Conservation (phyloP, 2,797 vertebrate genomes). For the Threskiornis aethiopicus region DNA sequence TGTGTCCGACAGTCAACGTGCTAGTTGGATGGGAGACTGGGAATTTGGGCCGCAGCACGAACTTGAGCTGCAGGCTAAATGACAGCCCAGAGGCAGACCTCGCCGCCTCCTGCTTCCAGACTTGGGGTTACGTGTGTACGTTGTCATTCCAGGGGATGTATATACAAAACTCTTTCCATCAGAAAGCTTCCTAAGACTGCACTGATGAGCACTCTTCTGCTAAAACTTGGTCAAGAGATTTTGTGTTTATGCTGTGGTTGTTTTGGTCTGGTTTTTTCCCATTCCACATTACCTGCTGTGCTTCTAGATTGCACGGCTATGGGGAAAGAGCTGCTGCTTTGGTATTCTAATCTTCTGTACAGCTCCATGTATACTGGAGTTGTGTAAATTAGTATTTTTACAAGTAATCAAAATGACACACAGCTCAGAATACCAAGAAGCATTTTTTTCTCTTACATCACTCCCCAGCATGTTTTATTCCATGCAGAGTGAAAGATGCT, state of each 20-base stretch:
- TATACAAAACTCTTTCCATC: neutral
- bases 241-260: neutral
- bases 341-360: neutral
- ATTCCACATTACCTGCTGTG: neutral
- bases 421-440: neutral
- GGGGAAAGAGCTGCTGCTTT: neutral
- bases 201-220: neutral
- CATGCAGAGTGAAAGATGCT: neutral
- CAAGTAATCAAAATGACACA: neutral
- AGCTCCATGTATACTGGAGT: neutral
- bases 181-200: neutral
- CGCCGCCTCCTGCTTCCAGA: rapidly evolving
- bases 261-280: neutral
- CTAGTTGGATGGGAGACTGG: neutral
- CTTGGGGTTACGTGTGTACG: rapidly evolving
- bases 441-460: neutral
- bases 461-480: neutral
- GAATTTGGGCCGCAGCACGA: neutral
- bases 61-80: neutral
- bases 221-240: neutral
- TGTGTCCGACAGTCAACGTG: neutral
- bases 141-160: rapidly evolving
- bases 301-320: neutral
- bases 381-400: neutral
- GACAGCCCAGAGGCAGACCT: neutral